These are phyloP conservation scores for Epizoanthus ramosus DNA, from an alignment of 92 coral and sea anemone genomes.

Conservation along the genomic window DNA sequence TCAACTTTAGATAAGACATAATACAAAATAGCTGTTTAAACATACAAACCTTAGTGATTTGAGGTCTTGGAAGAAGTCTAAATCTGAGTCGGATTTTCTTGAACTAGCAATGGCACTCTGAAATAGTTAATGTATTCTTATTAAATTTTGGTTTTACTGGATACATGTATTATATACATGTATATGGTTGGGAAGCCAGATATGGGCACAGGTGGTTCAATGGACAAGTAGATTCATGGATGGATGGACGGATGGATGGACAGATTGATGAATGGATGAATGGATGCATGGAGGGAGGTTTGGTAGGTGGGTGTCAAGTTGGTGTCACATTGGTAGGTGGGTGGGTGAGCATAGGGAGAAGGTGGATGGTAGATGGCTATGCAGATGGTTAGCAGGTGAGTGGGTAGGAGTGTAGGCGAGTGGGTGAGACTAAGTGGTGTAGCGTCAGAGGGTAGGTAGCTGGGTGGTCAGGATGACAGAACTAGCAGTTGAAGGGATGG, in stretches of 20 bases:
- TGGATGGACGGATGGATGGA: too few species aligned
- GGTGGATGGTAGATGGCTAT: neutral
- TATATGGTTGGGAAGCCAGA: too few species aligned
- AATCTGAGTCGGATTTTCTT: slow-evolving; percentile 37
- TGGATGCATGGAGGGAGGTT: too few species aligned
- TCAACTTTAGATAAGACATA: neutral
- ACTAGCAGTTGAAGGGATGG: neutral
- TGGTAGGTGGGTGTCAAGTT: neutral
- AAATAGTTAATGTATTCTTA: neutral
- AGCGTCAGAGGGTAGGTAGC: too few species aligned
- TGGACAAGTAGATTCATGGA: too few species aligned
- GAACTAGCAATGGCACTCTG: slow-evolving; percentile 42
- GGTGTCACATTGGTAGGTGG: neutral
- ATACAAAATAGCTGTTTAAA: neutral
- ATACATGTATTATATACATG: too few species aligned
- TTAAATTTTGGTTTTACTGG: too few species aligned
- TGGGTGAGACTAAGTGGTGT: too few species aligned
- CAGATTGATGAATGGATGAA: too few species aligned
- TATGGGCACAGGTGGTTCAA: too few species aligned
- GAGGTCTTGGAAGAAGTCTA: slow-evolving; percentile 40
- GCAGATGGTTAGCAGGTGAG: neutral
- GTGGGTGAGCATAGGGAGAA: too few species aligned
- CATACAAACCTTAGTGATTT: slow-evolving; percentile 44
- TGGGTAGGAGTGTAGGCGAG: neutral
- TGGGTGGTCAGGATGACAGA: neutral